Percentiles rank a stretch among this genome's conserved stretches.
These are phyloP conservation scores for Drosophila sp. DNA, from an alignment of 1,140 invertebrate genomes.

Conservation along the genomic window DNA sequence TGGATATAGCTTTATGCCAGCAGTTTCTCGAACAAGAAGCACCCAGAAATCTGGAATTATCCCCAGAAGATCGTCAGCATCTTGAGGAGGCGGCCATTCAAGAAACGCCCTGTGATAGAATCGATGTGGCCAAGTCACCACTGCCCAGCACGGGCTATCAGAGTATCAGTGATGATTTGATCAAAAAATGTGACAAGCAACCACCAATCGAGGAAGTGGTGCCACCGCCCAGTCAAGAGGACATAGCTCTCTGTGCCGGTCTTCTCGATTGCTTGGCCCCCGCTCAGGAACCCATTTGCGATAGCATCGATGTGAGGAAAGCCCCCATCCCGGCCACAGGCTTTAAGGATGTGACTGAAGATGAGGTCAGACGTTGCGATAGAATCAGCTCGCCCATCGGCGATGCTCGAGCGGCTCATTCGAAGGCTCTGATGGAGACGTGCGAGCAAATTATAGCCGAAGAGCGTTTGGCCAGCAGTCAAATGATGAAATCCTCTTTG, in stretches of 20 bases:
- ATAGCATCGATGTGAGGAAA: slow-evolving; percentile 64
- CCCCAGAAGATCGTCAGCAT: slow-evolving; percentile 46
- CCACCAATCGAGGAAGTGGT: slow-evolving; percentile 3
- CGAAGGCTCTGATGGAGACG: slow-evolving; percentile 72
- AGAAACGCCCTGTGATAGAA: slow-evolving; percentile 67
- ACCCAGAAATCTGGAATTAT: slow-evolving; percentile 39
- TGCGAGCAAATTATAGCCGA: slow-evolving; percentile 79
- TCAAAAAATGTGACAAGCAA: slow-evolving; percentile 51
- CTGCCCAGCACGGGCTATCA: slow-evolving; percentile 64
- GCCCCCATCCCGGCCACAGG: slow-evolving; percentile 63
- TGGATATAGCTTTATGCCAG: slow-evolving; percentile 52
- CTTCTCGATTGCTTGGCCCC: slow-evolving; percentile 64
- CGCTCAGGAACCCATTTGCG: slow-evolving; percentile 65
- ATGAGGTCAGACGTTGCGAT: slow-evolving; percentile 65
- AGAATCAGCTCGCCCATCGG: slow-evolving; percentile 59
- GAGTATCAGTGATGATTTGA: slow-evolving; percentile 49
- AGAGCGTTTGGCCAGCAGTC: slow-evolving; percentile 69
- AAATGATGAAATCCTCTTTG: slow-evolving; percentile 62
- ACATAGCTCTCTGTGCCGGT: slow-evolving; percentile 57
- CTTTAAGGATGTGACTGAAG: slow-evolving; percentile 61
- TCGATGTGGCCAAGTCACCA: slow-evolving; percentile 62
- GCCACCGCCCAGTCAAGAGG: slow-evolving; percentile 50
- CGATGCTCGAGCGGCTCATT: slow-evolving; percentile 67
- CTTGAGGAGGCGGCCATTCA: slow-evolving; percentile 58
- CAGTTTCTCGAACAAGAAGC: slow-evolving; percentile 54